Percentiles rank a stretch among this genome's conserved stretches.
Evolutionary conservation across 2,888 invertebrate genomes (phyloP).

Genomic region (Eilema depressum): DNA sequence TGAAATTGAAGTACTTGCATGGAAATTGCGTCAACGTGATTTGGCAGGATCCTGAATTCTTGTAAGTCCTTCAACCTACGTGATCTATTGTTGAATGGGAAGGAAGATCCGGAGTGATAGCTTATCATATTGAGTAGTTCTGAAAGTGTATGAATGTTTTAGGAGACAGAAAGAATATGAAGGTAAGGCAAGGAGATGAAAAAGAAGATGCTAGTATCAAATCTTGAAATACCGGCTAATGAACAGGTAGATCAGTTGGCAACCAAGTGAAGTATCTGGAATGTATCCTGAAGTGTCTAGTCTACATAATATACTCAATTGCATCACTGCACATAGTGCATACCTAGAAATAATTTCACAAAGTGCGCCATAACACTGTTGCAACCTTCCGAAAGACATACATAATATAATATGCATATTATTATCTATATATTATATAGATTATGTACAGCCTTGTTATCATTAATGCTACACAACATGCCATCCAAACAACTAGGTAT

Average conservation of each 20-base stretch:
- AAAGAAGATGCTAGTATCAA: too few species aligned
- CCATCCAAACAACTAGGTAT: conserved; percentile 17
- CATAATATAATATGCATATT: background rate
- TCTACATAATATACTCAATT: too few species aligned
- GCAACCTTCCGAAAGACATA: background rate
- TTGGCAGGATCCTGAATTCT: background rate
- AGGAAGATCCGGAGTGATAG: background rate
- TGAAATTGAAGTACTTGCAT: conserved; percentile 42
- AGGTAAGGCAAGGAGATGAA: background rate
- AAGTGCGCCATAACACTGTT: background rate
- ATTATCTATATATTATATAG: background rate
- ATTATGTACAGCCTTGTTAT: background rate
- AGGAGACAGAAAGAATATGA: background rate
- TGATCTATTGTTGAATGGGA: background rate
- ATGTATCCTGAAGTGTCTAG: too few species aligned
- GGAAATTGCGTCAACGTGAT: conserved; percentile 27
- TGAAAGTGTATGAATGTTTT: background rate
- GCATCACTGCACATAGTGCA: background rate
- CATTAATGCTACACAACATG: conserved; percentile 1
- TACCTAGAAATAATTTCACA: background rate
- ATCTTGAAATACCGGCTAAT: too few species aligned
- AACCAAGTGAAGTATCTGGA: too few species aligned
- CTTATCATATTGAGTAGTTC: background rate
- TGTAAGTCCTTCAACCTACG: background rate
- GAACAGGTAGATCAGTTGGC: too few species aligned